Evolutionary conservation across 2,113 vertebrate genomes (phyloP).

Genomic region (Myrmecophaga tridactyla): DNA sequence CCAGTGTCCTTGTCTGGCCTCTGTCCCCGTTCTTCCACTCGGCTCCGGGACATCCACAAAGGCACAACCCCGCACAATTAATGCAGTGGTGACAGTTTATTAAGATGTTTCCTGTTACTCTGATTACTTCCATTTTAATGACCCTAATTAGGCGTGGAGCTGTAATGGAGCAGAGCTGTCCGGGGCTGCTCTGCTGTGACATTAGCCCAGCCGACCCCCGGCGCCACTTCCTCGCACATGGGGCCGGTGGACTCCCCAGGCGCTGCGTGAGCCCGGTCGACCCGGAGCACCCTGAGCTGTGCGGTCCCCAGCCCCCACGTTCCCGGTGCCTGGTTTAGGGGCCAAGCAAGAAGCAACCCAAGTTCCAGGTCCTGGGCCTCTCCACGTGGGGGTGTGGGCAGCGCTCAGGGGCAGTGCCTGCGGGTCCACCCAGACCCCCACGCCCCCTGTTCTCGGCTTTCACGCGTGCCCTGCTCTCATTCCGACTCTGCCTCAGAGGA

Average conservation of each 20-base stretch:
- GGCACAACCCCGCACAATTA: not conserved
- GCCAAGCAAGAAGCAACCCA: not conserved
- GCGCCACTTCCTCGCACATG: accelerated
- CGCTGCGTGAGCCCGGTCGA: not conserved
- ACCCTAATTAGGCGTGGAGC: constrained; percentile 75
- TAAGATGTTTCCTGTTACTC: constrained; percentile 65
- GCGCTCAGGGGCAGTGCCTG: not conserved
- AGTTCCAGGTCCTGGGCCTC: not conserved
- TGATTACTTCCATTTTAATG: constrained; percentile 79
- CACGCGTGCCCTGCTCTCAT: too few relatives aligned
- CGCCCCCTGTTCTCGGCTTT: accelerated
- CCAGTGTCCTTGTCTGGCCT: accelerated
- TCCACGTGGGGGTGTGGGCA: not conserved
- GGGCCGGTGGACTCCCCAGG: not conserved
- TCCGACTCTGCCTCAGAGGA: not conserved
- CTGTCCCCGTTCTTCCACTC: accelerated
- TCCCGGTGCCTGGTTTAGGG: constrained; percentile 52
- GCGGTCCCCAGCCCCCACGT: not conserved
- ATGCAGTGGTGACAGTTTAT: constrained; percentile 50
- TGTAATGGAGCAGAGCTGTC: constrained; percentile 72
- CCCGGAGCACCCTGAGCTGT: not conserved
- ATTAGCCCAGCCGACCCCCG: not conserved
- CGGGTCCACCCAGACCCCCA: too few relatives aligned
- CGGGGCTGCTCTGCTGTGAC: not conserved
- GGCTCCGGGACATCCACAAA: constrained; percentile 54